phyloP scores from a whole-genome alignment of 2,797 vertebrate genomes.

The Botia almorhae region DNA sequence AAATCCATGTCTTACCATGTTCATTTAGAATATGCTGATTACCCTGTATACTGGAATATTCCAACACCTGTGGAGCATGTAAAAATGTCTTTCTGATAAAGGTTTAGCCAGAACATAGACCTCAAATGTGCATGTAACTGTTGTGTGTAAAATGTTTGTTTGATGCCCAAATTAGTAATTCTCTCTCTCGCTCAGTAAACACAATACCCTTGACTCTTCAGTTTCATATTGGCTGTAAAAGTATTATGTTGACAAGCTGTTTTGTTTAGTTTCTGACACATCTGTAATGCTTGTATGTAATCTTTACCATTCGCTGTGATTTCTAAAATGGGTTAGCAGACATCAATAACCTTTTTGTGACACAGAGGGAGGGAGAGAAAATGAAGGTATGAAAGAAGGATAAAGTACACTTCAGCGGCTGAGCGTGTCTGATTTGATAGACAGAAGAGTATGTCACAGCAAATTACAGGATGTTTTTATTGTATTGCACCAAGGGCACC shows the following conservation, averaged over 20 bases:
- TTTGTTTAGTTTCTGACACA: slow-evolving; percentile 1
- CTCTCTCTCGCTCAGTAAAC: background rate
- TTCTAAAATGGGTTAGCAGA: slow-evolving; percentile 37
- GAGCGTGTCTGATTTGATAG: slow-evolving; percentile 52
- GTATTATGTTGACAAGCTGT: background rate
- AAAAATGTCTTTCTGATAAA: too few species aligned
- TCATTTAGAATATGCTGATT: too few species aligned
- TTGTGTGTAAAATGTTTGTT: background rate
- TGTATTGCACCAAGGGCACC: slow-evolving; percentile 56
- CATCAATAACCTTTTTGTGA: slow-evolving; percentile 45
- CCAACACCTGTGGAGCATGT: too few species aligned
- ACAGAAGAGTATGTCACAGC: slow-evolving; percentile 32
- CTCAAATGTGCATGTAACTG: background rate
- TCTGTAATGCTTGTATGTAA: slow-evolving; percentile 31
- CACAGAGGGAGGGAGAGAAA: slow-evolving; percentile 19
- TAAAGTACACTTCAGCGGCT: slow-evolving; percentile 17
- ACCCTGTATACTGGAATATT: background rate
- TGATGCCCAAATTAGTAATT: too few species aligned
- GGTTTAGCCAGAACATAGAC: too few species aligned
- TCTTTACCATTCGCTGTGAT: slow-evolving; percentile 42
- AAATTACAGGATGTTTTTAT: slow-evolving; percentile 65
- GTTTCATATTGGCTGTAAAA: slow-evolving; percentile 1
- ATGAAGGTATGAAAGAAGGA: slow-evolving; percentile 4
- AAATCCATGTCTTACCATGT: background rate
- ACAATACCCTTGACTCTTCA: background rate